phyloP scores from a whole-genome alignment of 2,888 invertebrate genomes.

The Heliothis peltigera region DNA sequence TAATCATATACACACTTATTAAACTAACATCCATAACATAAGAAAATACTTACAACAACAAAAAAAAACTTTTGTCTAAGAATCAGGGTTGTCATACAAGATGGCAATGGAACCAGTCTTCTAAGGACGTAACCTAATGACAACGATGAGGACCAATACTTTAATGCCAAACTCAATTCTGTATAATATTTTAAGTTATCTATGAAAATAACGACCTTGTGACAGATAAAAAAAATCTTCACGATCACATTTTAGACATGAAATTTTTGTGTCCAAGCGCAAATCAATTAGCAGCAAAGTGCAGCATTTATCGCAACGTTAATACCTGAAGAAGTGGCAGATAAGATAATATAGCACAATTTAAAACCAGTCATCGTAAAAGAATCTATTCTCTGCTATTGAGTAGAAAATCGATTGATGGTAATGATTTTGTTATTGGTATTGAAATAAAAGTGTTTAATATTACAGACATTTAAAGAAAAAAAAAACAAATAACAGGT shows the following conservation, averaged over 20 bases:
- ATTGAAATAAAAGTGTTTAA: slow-evolving; percentile 20
- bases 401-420: slow-evolving; percentile 21
- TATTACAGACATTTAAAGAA: too few species aligned
- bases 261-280: slow-evolving; percentile 22
- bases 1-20: neutral
- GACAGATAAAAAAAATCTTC: neutral
- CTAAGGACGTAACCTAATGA: too few species aligned
- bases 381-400: slow-evolving; percentile 50
- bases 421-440: neutral
- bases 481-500: slow-evolving; percentile 51
- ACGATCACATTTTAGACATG: neutral
- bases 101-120: too few species aligned
- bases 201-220: too few species aligned
- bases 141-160: too few species aligned
- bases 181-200: too few species aligned
- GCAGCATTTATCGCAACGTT: slow-evolving; percentile 65
- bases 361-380: slow-evolving; percentile 33
- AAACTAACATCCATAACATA: too few species aligned
- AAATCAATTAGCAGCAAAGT: slow-evolving; percentile 59
- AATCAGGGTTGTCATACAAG: too few species aligned
- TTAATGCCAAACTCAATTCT: too few species aligned
- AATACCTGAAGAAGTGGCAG: slow-evolving; percentile 56
- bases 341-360: slow-evolving; percentile 58
- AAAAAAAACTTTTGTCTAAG: too few species aligned
- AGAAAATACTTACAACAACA: too few species aligned